phyloP scores from a whole-genome alignment of 2,113 vertebrate species.

The Psephotus haematonotus region DNA sequence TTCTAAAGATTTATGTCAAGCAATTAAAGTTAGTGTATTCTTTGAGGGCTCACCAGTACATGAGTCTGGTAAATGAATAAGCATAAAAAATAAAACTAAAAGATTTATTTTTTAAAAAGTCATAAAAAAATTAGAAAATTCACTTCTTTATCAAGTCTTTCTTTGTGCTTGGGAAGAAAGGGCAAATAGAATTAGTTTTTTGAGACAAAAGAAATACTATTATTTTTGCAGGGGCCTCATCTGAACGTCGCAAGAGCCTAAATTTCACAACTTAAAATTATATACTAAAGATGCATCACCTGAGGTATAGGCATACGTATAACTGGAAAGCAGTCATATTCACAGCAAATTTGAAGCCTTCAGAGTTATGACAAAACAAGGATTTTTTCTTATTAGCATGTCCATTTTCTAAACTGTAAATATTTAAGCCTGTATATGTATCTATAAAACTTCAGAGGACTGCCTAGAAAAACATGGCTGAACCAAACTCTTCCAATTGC shows the following conservation, averaged over 20 bases:
- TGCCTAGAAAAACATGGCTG: not conserved
- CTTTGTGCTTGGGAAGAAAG: not conserved
- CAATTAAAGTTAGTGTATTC: not conserved
- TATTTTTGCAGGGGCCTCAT: not conserved
- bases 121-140: not conserved
- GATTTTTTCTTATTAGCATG: not conserved
- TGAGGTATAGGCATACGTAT: not conserved
- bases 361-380: not conserved
- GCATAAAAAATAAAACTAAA: not conserved
- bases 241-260: accelerated
- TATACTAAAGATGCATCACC: not conserved
- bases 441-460: not conserved
- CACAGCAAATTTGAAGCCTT: not conserved
- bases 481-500: not conserved
- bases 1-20: not conserved
- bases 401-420: not conserved
- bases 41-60: not conserved
- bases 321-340: not conserved
- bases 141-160: not conserved
- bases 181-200: not conserved
- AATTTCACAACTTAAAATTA: not conserved
- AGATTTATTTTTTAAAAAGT: not conserved
- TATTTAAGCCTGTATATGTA: not conserved
- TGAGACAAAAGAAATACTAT: not conserved
- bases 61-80: not conserved